Evolutionary conservation across 1,140 invertebrate genomes (phyloP).

Genomic region (Brachionus plicatilis): DNA sequence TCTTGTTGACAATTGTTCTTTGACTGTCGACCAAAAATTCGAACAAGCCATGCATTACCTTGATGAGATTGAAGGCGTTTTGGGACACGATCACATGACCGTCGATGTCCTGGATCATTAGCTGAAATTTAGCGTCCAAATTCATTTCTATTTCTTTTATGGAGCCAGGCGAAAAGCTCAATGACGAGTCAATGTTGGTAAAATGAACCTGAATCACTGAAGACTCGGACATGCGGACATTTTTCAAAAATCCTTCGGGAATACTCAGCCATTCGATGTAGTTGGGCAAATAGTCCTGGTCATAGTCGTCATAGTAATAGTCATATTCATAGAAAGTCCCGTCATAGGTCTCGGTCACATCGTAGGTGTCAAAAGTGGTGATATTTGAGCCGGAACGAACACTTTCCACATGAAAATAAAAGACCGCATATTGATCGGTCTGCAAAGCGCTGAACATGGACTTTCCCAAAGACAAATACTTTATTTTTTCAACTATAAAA

Average conservation of each 20-base stretch:
- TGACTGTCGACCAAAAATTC: constrained; percentile 7
- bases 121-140: constrained; percentile 14
- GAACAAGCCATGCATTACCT: background rate
- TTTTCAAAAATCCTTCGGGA: constrained; percentile 28
- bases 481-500: background rate
- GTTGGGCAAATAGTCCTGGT: background rate
- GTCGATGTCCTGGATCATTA: background rate
- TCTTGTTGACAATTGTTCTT: background rate
- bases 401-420: constrained; percentile 38
- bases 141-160: constrained; percentile 7
- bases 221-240: constrained; percentile 10
- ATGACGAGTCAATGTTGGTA: background rate
- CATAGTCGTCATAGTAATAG: constrained; percentile 14
- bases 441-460: constrained; percentile 4
- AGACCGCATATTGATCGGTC: constrained; percentile 22
- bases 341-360: background rate
- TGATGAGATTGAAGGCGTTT: constrained; percentile 25
- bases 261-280: constrained; percentile 10
- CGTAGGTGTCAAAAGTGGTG: background rate
- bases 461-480: constrained; percentile 3
- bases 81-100: constrained; percentile 2
- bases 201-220: constrained; percentile 20
- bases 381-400: background rate
- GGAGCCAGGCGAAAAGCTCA: background rate
- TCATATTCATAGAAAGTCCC: background rate